phyloP scores from a whole-genome alignment of 2,888 invertebrate species.

The Dusona sp. region DNA sequence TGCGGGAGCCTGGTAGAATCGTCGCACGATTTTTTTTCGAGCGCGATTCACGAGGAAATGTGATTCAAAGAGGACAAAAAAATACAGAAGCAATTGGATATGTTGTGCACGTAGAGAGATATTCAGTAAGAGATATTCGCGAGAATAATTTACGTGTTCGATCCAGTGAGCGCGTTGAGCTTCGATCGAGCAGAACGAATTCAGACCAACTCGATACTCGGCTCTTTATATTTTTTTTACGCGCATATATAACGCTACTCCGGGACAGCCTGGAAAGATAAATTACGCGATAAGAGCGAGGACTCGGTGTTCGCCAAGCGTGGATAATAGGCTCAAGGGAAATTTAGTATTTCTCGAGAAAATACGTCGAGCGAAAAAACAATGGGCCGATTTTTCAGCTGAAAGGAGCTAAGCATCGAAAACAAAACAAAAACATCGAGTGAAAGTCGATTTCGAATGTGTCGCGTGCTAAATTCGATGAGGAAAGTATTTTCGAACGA shows the following conservation, averaged over 20 bases:
- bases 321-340: background rate
- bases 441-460: background rate
- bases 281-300: background rate
- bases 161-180: conserved; percentile 44
- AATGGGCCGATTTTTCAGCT: background rate
- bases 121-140: conserved; percentile 2
- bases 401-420: background rate
- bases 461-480: background rate
- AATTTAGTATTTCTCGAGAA: background rate
- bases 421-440: background rate
- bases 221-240: background rate
- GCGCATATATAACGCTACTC: background rate
- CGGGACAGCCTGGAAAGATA: background rate
- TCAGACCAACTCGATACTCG: conserved; percentile 29
- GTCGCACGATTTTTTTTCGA: background rate
- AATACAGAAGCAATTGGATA: background rate
- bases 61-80: background rate
- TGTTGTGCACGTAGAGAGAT: background rate
- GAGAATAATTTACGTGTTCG: conserved; percentile 30
- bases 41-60: background rate
- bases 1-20: conserved; percentile 1
- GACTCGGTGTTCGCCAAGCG: background rate
- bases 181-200: conserved; percentile 53
- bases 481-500: background rate
- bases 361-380: conserved; percentile 2